Conservation (phyloP, 2,888 invertebrate species). For the Byasa hedistus region DNA sequence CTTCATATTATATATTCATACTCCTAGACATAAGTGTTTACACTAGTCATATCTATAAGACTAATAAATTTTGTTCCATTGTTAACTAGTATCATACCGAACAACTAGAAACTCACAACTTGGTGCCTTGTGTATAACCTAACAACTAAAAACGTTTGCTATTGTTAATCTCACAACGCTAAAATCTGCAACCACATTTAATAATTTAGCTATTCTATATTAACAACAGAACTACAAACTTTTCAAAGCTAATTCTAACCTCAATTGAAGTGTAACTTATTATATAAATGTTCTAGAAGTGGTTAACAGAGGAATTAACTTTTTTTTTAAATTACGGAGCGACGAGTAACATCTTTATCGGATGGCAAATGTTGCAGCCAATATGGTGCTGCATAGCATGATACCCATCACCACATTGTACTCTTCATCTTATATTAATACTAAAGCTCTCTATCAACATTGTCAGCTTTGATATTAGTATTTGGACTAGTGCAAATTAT, state of each 20-base stretch:
- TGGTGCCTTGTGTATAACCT: slow-evolving; percentile 11
- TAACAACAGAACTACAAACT: neutral
- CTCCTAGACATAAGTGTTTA: slow-evolving; percentile 15
- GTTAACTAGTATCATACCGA: neutral
- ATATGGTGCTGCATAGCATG: too few species aligned
- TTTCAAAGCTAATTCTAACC: too few species aligned
- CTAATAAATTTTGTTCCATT: neutral
- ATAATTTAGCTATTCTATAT: slow-evolving; percentile 4
- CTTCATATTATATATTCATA: neutral
- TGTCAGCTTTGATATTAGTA: neutral
- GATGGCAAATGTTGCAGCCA: too few species aligned
- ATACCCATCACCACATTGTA: too few species aligned
- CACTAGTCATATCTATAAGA: slow-evolving; percentile 18
- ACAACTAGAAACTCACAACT: slow-evolving; percentile 3
- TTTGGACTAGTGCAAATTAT: neutral
- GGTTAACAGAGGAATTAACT: too few species aligned
- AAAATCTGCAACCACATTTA: slow-evolving; percentile 23
- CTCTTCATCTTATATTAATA: too few species aligned
- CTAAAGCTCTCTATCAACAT: too few species aligned
- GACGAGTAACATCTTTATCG: too few species aligned
- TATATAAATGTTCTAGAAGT: too few species aligned
- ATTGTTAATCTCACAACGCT: neutral
- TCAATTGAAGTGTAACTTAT: too few species aligned
- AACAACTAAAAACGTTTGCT: slow-evolving; percentile 12
- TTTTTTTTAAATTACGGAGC: too few species aligned